Evolutionary conservation across 1,140 invertebrate genomes (phyloP), one percentile per base, ranked within the genome.

Genomic region (Bombus terrestris): DNA sequence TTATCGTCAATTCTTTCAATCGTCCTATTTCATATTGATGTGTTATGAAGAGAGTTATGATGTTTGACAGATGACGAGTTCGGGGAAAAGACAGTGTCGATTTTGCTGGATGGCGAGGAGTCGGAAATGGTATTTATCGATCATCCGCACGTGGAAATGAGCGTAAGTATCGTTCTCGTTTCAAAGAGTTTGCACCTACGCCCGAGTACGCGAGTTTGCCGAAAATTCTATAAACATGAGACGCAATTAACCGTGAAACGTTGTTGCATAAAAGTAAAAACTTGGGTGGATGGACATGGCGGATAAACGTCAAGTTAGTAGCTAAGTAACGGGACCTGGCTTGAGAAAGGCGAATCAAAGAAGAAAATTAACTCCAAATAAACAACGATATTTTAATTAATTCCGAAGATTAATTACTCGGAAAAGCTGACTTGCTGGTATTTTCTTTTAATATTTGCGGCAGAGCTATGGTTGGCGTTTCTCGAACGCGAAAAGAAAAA

Each of bases 51-150:
- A 10, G 22, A 71, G 5, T 39, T 12, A 28, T 5, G 12, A 10
- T 32, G 15, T 39, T 28, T 1, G 22, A 39, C 96, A 98, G 98
- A 98, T 96, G 98, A 98, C 92, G 98, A 98, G 92, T 98, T 98
- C 92, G 97, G 98, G 1, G 98, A 98, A 94, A 98, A 98, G 94
- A 97, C 98, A 0, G 98, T 99, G n/a, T 98, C 98, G 0, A 97
- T 99, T 8, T 95, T 98, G 35, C 94, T 99, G 72, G 98, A 99
- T 88, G 98, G 97, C 1, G 98, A 98, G 92, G 98, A 99, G 94
- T 98, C 98, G 0, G 98, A 98, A 91, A 96, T 99, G 95, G 97
- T 98, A 82, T 98, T 99, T 93, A 98, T 99, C 74, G 98, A 99
- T 94, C 98, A 98, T 95, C 98, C 98, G 0, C 96, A 97, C 85